These are phyloP conservation scores for Microctonus hyperodae DNA, from an alignment of 2,888 invertebrate species.

Conservation along the genomic window DNA sequence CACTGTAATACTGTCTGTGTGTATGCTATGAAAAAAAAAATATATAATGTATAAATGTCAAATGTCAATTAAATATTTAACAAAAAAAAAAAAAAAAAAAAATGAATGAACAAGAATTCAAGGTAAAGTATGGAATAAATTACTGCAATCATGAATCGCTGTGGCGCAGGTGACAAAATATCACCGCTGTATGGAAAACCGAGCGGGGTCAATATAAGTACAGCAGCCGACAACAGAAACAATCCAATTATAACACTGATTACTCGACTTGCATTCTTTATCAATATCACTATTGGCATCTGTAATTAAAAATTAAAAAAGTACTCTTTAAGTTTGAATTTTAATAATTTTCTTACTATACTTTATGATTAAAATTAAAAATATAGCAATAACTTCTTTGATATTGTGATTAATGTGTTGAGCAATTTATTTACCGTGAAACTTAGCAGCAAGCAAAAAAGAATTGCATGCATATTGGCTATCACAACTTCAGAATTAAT, in stretches of 20 bases:
- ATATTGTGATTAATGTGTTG: not conserved
- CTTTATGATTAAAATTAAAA: no score
- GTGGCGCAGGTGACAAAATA: slow-evolving; percentile 70
- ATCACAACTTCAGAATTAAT: slow-evolving; percentile 76
- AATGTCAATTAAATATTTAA: not conserved
- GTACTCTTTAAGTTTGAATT: no score
- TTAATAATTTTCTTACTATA: no score
- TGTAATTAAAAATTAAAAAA: slow-evolving; percentile 53
- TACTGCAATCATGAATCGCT: slow-evolving; percentile 80
- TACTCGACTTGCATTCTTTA: slow-evolving; percentile 65
- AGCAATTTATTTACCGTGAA: slow-evolving; percentile 57
- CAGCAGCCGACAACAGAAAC: slow-evolving; percentile 66
- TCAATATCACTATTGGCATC: slow-evolving; percentile 62
- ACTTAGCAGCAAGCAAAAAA: slow-evolving; percentile 64
- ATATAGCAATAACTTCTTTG: no score
- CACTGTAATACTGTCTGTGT: slow-evolving; percentile 69
- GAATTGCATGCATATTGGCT: slow-evolving; percentile 64
- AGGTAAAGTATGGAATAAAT: slow-evolving; percentile 42
- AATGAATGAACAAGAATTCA: no score
- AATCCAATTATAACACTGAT: slow-evolving; percentile 65
- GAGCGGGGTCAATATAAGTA: slow-evolving; percentile 72
- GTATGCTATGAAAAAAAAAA: slow-evolving; percentile 67
- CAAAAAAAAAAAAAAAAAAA: no score
- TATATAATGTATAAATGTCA: slow-evolving; percentile 7
- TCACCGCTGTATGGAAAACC: slow-evolving; percentile 79